phyloP scores from a whole-genome alignment of 2,888 invertebrate species.

The Napeogenes inachia region DNA sequence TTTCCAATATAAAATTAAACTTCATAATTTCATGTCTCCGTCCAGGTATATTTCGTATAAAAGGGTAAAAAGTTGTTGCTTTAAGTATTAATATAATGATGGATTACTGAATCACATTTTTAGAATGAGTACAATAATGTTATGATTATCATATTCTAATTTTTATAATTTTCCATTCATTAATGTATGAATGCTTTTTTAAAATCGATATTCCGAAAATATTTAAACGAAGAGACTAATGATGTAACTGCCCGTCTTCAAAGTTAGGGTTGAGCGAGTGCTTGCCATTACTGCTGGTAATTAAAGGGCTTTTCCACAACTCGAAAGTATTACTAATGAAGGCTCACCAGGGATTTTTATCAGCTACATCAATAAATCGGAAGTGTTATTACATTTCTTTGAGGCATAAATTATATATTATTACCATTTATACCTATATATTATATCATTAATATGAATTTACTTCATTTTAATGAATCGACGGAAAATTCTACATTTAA shows the following conservation, averaged over 20 bases:
- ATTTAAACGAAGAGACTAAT: background rate
- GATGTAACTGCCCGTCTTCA: slow-evolving; percentile 12
- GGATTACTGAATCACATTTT: too few relatives aligned
- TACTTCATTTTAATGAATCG: too few relatives aligned
- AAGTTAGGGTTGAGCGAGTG: slow-evolving; percentile 30
- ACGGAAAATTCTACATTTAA: too few relatives aligned
- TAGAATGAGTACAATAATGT: too few relatives aligned
- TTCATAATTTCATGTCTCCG: too few relatives aligned
- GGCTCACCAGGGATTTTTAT: slow-evolving; percentile 45
- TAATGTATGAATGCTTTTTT: background rate
- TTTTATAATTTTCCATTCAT: background rate
- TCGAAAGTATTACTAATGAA: slow-evolving; percentile 48
- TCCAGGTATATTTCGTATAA: too few relatives aligned
- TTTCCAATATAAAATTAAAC: too few relatives aligned
- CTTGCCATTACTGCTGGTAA: slow-evolving; percentile 43
- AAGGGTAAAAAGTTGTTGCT: too few relatives aligned
- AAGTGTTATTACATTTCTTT: slow-evolving; percentile 34
- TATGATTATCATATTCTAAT: too few relatives aligned
- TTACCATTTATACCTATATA: background rate
- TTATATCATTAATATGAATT: too few relatives aligned
- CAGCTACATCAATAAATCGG: slow-evolving; percentile 36
- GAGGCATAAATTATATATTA: background rate
- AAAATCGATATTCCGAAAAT: slow-evolving; percentile 5
- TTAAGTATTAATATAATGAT: too few relatives aligned
- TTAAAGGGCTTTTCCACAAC: slow-evolving; percentile 38